phyloP scores from a whole-genome alignment of 2,113 vertebrate genomes.

The Malurus elegans region DNA sequence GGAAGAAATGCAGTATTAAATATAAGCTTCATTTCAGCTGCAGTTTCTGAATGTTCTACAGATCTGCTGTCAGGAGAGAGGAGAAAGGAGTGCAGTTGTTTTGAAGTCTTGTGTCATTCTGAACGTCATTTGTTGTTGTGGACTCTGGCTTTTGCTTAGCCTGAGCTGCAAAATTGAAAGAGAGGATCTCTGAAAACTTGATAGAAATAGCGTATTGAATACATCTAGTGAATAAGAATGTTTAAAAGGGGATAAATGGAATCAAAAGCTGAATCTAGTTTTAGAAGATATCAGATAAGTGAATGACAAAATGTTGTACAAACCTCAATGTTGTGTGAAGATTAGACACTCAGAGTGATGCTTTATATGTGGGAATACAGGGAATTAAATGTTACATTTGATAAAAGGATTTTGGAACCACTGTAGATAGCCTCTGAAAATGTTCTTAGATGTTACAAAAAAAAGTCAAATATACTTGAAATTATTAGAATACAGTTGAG shows the following conservation, averaged over 20 bases:
- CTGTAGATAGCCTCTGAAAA: neutral
- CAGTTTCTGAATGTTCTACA: neutral
- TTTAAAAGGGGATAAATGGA: neutral
- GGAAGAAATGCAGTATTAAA: neutral
- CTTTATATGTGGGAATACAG: neutral
- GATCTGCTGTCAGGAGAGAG: neutral
- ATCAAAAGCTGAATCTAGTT: neutral
- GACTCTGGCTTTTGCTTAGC: neutral
- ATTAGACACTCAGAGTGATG: accelerated
- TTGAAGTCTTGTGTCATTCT: neutral
- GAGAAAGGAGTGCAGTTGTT: neutral
- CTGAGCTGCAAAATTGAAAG: neutral
- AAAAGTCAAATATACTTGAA: neutral
- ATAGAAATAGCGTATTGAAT: neutral
- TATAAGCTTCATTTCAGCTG: neutral
- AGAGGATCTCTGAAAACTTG: neutral
- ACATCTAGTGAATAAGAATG: neutral
- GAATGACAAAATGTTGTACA: neutral
- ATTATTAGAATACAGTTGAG: neutral
- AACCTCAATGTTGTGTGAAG: neutral
- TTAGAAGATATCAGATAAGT: neutral
- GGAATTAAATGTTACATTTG: neutral
- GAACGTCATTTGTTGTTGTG: neutral
- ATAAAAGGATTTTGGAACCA: neutral
- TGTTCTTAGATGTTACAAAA: neutral